Percentiles rank a stretch among this genome's conserved stretches.
These are phyloP conservation scores for Cheilosia soror DNA, from an alignment of 2,888 invertebrate species.

Conservation along the genomic window DNA sequence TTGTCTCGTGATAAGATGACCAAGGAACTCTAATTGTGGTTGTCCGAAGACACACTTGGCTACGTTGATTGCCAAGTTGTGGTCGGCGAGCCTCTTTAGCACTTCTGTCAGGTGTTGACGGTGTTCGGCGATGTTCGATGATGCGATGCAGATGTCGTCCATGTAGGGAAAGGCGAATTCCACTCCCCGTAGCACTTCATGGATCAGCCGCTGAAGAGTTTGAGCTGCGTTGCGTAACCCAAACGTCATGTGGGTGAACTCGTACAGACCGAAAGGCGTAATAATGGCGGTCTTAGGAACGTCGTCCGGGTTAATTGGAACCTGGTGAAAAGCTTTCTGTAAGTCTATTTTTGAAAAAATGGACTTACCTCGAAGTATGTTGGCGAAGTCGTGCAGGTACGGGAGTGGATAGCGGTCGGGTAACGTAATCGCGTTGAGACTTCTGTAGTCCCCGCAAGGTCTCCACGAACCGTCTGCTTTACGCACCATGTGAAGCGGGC, in stretches of 20 bases:
- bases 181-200: neutral
- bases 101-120: slow-evolving; percentile 39
- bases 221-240: slow-evolving; percentile 15
- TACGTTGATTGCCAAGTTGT: slow-evolving; percentile 44
- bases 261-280: slow-evolving; percentile 28
- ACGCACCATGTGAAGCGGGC: no score
- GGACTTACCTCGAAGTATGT: slow-evolving; percentile 1
- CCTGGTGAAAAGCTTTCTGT: no score
- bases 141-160: slow-evolving; percentile 32
- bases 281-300: slow-evolving; percentile 29
- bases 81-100: slow-evolving; percentile 29
- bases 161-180: slow-evolving; percentile 17
- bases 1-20: slow-evolving; percentile 18
- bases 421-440: slow-evolving; percentile 14
- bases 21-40: slow-evolving; percentile 16
- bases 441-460: no score
- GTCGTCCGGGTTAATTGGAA: slow-evolving; percentile 11
- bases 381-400: slow-evolving; percentile 18
- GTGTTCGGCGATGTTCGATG: slow-evolving; percentile 30
- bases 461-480: no score
- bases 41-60: slow-evolving; percentile 47
- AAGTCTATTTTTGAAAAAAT: slow-evolving; percentile 33
- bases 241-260: slow-evolving; percentile 22
- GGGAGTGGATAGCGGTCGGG: slow-evolving; percentile 33
- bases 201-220: slow-evolving; percentile 32